Evolutionary conservation across 1,140 invertebrate species (phyloP).

Genomic region (Catajapyx aquilonaris): DNA sequence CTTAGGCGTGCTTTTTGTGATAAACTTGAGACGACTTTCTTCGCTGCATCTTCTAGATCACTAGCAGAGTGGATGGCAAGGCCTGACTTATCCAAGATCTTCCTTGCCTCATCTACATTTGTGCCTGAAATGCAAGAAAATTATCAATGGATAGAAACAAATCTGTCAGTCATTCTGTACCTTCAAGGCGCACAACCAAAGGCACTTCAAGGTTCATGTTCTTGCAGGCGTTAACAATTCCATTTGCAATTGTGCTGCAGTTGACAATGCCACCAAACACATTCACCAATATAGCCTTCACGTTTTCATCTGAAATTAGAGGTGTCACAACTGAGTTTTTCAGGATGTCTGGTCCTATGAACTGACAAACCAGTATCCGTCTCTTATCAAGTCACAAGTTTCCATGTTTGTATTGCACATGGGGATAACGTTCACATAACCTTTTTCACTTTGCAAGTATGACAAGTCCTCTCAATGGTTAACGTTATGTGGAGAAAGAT

Average conservation of each 20-base stretch:
- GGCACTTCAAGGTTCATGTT: conserved; percentile 64
- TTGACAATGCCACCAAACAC: conserved; percentile 99
- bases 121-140: conserved; percentile 29
- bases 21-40: conserved; percentile 42
- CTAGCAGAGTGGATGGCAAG: conserved; percentile 58
- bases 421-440: not conserved
- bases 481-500: no score
- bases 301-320: conserved; percentile 58
- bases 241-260: conserved; percentile 88
- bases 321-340: no score
- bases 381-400: not conserved
- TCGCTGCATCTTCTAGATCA: conserved; percentile 80
- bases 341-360: no score
- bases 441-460: not conserved
- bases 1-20: no score
- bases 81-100: conserved; percentile 57
- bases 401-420: not conserved
- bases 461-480: no score
- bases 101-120: conserved; percentile 41
- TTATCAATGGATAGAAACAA: not conserved
- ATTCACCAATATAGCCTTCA: conserved; percentile 91
- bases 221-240: conserved; percentile 73
- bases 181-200: conserved; percentile 82
- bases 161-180: no score
- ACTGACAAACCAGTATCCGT: no score